These are phyloP conservation scores for Drosophila punjabiensis DNA, from an alignment of 1,140 invertebrate species.

Conservation along the genomic window DNA sequence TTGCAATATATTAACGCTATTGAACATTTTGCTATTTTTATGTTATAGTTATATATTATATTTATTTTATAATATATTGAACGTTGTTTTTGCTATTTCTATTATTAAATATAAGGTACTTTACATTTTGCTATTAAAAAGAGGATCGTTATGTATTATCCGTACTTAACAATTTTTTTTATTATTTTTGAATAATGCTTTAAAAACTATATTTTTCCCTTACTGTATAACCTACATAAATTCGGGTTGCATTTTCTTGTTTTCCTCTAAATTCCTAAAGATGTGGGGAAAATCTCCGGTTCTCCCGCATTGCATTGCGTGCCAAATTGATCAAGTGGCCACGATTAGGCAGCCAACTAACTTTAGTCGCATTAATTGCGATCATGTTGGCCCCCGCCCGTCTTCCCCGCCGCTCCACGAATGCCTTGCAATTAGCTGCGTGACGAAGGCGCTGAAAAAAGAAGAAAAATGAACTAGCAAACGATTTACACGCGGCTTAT, in stretches of 20 bases:
- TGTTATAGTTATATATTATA: no score
- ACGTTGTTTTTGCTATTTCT: no score
- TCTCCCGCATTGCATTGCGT: slow-evolving; percentile 38
- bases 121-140: no score
- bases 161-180: not conserved
- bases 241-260: not conserved
- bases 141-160: not conserved
- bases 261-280: not conserved
- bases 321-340: slow-evolving; percentile 64
- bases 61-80: no score
- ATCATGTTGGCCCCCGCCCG: slow-evolving; percentile 56
- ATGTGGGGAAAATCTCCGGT: not conserved
- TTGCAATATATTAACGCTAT: no score
- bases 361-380: slow-evolving; percentile 69
- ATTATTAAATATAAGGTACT: no score
- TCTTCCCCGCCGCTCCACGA: slow-evolving; percentile 9
- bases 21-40: no score
- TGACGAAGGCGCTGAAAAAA: slow-evolving; percentile 44
- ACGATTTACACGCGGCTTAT: slow-evolving; percentile 36
- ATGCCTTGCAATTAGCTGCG: slow-evolving; percentile 67
- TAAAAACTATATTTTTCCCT: not conserved
- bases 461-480: slow-evolving; percentile 25
- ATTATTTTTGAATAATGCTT: not conserved
- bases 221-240: slow-evolving; percentile 10
- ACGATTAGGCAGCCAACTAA: slow-evolving; percentile 40